phyloP scores from a whole-genome alignment of 2,888 invertebrate species.

The Blastobasis adustella region DNA sequence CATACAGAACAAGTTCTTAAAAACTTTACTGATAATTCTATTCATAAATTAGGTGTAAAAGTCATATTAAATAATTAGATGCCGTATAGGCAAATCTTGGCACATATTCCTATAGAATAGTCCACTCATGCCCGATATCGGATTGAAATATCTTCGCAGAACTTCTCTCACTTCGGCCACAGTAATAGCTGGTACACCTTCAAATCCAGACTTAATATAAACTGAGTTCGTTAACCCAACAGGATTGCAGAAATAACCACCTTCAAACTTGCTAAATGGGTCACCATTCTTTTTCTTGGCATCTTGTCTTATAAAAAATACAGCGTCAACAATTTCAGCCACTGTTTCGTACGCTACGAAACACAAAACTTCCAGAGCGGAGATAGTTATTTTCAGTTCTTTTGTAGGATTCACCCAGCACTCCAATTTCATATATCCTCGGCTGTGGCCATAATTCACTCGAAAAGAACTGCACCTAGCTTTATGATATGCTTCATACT shows the following conservation, averaged over 20 bases:
- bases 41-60: no score
- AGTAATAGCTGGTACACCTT: conserved; percentile 81
- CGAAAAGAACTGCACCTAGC: conserved; percentile 85
- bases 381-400: conserved; percentile 75
- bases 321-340: conserved; percentile 90
- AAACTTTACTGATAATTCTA: no score
- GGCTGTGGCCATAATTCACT: conserved; percentile 60
- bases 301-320: conserved; percentile 87
- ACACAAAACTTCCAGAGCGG: conserved; percentile 85
- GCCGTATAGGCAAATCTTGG: conserved; percentile 51
- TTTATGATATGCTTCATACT: conserved; percentile 86
- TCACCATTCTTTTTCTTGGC: conserved; percentile 79
- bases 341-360: conserved; percentile 94
- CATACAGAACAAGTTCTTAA: no score
- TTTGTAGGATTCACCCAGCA: conserved; percentile 78
- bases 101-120: conserved; percentile 64
- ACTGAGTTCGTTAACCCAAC: conserved; percentile 73
- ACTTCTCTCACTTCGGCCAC: conserved; percentile 90
- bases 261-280: conserved; percentile 79
- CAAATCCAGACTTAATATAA: conserved; percentile 75
- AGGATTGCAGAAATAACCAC: conserved; percentile 78
- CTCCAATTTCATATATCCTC: conserved; percentile 74
- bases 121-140: conserved; percentile 74
- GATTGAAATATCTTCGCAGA: conserved; percentile 81
- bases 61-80: conserved; percentile 39